phyloP scores from a whole-genome alignment of 2,113 vertebrate species.

The Phylloscopus trochilus region DNA sequence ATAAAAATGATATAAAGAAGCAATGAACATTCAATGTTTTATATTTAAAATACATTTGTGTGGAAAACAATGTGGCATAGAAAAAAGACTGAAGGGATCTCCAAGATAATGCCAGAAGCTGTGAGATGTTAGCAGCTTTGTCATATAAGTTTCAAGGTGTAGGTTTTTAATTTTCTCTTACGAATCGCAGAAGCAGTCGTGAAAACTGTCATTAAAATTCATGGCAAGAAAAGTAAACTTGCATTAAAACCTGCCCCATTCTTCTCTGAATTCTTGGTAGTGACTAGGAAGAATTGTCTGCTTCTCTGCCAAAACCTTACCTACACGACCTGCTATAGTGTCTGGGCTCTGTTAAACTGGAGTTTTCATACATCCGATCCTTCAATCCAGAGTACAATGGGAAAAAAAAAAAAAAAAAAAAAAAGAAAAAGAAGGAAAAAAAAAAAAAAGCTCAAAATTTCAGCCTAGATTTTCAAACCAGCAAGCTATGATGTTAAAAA shows the following conservation, averaged over 20 bases:
- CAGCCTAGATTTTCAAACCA: constrained; percentile 16
- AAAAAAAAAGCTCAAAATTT: not conserved
- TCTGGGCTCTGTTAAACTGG: not conserved
- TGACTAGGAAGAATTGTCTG: constrained; percentile 23
- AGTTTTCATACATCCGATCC: not conserved
- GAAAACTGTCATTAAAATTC: constrained; percentile 73
- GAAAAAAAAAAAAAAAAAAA: not conserved
- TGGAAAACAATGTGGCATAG: constrained; percentile 69
- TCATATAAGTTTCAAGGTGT: constrained; percentile 60
- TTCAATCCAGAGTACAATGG: not conserved
- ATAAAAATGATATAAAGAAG: constrained; percentile 59
- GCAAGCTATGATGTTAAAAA: not conserved
- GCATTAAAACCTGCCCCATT: constrained; percentile 51
- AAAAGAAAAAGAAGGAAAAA: too few relatives aligned
- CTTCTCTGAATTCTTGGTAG: constrained; percentile 34
- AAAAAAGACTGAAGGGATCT: constrained; percentile 65
- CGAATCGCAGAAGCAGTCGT: constrained; percentile 47
- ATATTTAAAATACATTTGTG: constrained; percentile 71
- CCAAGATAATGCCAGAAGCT: constrained; percentile 65
- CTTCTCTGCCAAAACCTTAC: constrained; percentile 47
- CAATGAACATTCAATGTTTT: constrained; percentile 63
- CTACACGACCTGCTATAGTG: constrained; percentile 11
- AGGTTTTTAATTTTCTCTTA: constrained; percentile 70
- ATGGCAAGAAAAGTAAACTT: constrained; percentile 67
- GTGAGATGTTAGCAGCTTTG: constrained; percentile 56